Evolutionary conservation across 2,888 invertebrate species (phyloP).

Genomic region (Sclerodermus sp.): DNA sequence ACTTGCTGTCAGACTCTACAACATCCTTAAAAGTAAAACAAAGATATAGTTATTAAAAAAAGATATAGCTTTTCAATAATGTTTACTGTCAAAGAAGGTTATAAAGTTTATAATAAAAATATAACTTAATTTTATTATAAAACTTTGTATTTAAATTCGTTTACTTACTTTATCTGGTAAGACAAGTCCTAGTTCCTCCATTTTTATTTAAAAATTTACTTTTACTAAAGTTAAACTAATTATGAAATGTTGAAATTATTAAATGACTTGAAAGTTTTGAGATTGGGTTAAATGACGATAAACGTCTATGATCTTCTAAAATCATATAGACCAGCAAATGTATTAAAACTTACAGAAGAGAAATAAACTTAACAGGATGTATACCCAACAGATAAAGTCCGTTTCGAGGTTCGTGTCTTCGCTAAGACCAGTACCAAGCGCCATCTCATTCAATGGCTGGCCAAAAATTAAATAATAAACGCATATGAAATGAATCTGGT

Average conservation of each 20-base stretch:
- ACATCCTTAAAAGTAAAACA: slow-evolving; percentile 25
- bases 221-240: slow-evolving; percentile 15
- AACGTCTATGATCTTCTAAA: no score
- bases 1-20: slow-evolving; percentile 64
- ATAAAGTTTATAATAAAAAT: slow-evolving; percentile 2
- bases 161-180: slow-evolving; percentile 76
- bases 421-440: no score
- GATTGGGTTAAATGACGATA: no score
- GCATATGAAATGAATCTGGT: no score
- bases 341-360: no score
- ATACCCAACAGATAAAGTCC: no score
- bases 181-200: slow-evolving; percentile 84
- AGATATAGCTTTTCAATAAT: not conserved
- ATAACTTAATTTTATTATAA: not conserved
- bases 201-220: slow-evolving; percentile 44
- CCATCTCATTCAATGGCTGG: no score
- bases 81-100: not conserved
- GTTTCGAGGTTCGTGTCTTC: no score
- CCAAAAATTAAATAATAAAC: no score
- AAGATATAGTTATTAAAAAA: slow-evolving; percentile 5
- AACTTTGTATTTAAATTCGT: not conserved
- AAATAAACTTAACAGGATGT: no score
- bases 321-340: no score
- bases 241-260: slow-evolving; percentile 13
- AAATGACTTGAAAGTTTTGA: slow-evolving; percentile 50